Conservation (phyloP, 2,797 vertebrate species). For the Bothrops alternatus region DNA sequence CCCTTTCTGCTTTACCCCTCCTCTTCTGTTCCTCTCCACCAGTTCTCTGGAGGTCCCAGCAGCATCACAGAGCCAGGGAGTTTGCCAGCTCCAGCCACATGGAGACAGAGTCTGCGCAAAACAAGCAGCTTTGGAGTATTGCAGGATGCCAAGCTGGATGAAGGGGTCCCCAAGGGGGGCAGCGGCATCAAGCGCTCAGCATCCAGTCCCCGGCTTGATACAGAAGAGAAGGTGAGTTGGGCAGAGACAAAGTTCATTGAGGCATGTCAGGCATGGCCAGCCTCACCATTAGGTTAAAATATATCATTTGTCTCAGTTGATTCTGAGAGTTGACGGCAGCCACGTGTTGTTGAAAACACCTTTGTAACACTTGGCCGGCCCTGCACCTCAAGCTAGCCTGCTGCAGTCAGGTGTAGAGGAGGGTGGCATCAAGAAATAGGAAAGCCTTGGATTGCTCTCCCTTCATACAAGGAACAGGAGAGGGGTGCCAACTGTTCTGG, state of each 20-base stretch:
- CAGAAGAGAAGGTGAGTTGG: conserved; percentile 48
- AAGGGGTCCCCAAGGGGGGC: not conserved
- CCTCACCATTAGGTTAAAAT: not conserved
- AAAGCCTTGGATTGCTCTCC: not conserved
- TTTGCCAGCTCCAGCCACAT: conserved; percentile 29
- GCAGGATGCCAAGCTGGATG: conserved; percentile 25
- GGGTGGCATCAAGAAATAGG: not conserved
- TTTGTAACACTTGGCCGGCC: not conserved
- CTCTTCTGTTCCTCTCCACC: conserved; percentile 13
- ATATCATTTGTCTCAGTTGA: not conserved
- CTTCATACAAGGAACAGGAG: not conserved
- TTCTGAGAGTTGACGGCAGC: not conserved
- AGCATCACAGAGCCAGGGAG: conserved; percentile 31
- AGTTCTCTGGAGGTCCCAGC: conserved; percentile 39
- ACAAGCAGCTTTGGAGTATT: conserved; percentile 63
- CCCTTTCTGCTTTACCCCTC: not conserved
- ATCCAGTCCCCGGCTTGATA: conserved; percentile 62
- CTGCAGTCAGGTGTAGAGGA: not conserved
- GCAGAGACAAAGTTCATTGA: not conserved
- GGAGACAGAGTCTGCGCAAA: conserved; percentile 66
- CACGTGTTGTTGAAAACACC: not conserved
- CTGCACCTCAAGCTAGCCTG: not conserved
- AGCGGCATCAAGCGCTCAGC: conserved; percentile 65
- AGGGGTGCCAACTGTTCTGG: not conserved
- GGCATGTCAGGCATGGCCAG: not conserved